A percentile compares a stretch with the other conserved stretches of the same genome.
Evolutionary conservation across 2,113 vertebrate species (phyloP).

Genomic region (Sebastes fasciatus): DNA sequence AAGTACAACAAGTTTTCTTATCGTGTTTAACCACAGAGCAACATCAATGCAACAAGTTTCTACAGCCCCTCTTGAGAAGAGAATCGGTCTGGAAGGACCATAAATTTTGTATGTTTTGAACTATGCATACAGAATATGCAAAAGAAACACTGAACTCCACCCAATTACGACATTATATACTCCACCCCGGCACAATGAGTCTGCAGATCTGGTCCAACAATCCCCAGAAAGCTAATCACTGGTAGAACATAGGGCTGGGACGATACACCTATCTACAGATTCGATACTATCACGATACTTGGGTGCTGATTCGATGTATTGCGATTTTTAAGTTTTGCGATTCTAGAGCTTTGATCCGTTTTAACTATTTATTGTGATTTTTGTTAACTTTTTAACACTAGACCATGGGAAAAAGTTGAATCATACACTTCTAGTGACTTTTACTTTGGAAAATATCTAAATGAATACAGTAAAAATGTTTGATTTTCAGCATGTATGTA

Average conservation of each 20-base stretch:
- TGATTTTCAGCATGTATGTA: too few relatives aligned
- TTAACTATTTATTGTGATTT: too few relatives aligned
- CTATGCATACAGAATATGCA: slow-evolving; percentile 24
- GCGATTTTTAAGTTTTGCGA: too few relatives aligned
- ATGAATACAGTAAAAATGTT: too few relatives aligned
- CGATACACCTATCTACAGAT: too few relatives aligned
- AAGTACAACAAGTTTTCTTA: slow-evolving; percentile 71
- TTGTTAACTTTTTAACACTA: too few relatives aligned
- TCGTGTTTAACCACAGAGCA: slow-evolving; percentile 57
- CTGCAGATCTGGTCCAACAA: not conserved
- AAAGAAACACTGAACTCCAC: slow-evolving; percentile 28
- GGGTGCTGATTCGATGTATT: too few relatives aligned
- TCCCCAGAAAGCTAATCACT: not conserved
- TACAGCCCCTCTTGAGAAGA: slow-evolving; percentile 21
- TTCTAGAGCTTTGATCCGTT: too few relatives aligned
- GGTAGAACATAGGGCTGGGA: not conserved
- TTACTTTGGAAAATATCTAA: too few relatives aligned
- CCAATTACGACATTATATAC: slow-evolving; percentile 20
- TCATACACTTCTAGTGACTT: too few relatives aligned
- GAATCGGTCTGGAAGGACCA: slow-evolving; percentile 23
- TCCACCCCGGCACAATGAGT: not conserved
- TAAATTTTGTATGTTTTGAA: slow-evolving; percentile 45
- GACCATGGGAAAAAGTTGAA: too few relatives aligned
- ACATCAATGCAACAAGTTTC: slow-evolving; percentile 53
- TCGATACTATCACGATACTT: too few relatives aligned